Evolutionary conservation across 2,888 invertebrate species (phyloP).

Genomic region (Gymnocheta viridis): DNA sequence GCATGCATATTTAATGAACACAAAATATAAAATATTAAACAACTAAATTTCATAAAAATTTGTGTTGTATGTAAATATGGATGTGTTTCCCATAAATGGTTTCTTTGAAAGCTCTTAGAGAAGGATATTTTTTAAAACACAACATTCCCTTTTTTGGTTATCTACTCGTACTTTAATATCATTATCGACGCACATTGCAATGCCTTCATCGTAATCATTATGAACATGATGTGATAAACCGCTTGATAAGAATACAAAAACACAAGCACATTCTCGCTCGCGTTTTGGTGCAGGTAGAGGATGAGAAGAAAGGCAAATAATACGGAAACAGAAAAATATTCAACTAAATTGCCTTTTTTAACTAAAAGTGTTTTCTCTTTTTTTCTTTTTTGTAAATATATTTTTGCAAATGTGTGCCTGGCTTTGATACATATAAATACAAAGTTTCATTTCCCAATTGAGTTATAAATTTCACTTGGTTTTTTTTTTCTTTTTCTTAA

Average conservation of each 20-base stretch:
- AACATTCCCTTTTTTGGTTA: not conserved
- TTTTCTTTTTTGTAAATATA: conserved; percentile 17
- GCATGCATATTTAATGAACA: conserved; percentile 47
- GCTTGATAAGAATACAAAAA: conserved; percentile 25
- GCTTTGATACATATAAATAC: conserved; percentile 13
- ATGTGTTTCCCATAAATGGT: conserved; percentile 27
- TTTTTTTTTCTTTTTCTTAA: conserved; percentile 45
- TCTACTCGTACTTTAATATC: conserved; percentile 5
- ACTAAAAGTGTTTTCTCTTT: conserved; percentile 13
- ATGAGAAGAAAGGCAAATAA: not conserved
- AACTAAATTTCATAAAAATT: conserved; percentile 39
- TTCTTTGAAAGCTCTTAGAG: conserved; percentile 8
- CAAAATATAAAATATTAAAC: conserved; percentile 38
- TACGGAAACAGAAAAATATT: conserved; percentile 18
- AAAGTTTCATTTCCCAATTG: conserved; percentile 69
- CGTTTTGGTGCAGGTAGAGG: not conserved
- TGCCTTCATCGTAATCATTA: conserved; percentile 20
- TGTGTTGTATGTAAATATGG: not conserved
- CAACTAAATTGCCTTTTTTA: conserved; percentile 49
- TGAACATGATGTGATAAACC: conserved; percentile 47
- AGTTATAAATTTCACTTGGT: conserved; percentile 69
- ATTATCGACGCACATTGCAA: not conserved
- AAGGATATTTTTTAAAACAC: not conserved
- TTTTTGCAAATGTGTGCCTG: conserved; percentile 15
- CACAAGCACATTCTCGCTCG: not conserved